A percentile compares a stretch with the other conserved stretches of the same genome.
These are phyloP conservation scores for Lumbricus terrestris DNA, from an alignment of 2,888 invertebrate genomes.

Conservation along the genomic window DNA sequence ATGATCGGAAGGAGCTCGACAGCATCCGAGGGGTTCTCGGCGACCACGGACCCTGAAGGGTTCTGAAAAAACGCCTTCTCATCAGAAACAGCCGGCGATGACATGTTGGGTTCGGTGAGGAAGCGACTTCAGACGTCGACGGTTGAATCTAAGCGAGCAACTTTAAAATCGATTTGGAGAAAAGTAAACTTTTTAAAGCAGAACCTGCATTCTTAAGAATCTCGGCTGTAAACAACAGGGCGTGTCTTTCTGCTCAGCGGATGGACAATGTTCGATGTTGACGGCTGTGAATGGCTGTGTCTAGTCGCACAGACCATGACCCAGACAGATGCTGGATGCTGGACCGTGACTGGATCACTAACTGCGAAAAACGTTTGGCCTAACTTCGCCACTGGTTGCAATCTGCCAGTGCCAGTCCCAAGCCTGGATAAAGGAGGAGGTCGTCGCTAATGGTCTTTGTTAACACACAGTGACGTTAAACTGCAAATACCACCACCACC, in stretches of 20 bases:
- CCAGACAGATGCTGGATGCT: too few relatives aligned
- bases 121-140: not conserved
- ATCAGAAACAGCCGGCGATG: not conserved
- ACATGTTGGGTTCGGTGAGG: not conserved
- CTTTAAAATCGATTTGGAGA: not conserved
- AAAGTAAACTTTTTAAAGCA: not conserved
- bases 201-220: not conserved
- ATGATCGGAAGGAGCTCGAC: conserved; percentile 43
- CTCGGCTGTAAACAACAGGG: not conserved
- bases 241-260: not conserved
- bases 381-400: too few relatives aligned
- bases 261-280: not conserved
- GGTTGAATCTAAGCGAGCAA: not conserved
- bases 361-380: too few relatives aligned
- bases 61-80: not conserved
- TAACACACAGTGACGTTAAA: too few relatives aligned
- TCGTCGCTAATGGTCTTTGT: too few relatives aligned
- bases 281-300: not conserved
- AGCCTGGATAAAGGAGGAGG: too few relatives aligned
- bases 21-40: not conserved
- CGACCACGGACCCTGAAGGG: not conserved
- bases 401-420: too few relatives aligned
- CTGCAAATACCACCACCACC: too few relatives aligned
- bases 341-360: too few relatives aligned
- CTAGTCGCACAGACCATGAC: too few relatives aligned